Percentiles rank a stretch among this genome's conserved stretches.
phyloP scores from a whole-genome alignment of 2,113 vertebrate genomes.

The Cyprinodon brontotheroides region DNA sequence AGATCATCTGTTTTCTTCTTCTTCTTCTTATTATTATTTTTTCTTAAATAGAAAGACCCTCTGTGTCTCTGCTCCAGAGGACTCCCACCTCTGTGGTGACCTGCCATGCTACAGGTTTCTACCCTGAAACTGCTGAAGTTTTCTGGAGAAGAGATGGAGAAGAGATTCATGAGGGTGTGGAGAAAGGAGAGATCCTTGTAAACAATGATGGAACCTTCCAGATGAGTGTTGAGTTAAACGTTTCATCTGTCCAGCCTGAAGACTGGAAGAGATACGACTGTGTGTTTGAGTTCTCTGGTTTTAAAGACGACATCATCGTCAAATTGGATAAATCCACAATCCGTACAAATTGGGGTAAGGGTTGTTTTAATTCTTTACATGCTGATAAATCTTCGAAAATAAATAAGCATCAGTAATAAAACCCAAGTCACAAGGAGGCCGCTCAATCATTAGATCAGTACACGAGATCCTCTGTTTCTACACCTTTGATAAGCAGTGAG shows the following conservation, averaged over 20 bases:
- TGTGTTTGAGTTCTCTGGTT: neutral
- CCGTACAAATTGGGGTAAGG: neutral
- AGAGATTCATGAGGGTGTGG: neutral
- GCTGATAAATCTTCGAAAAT: neutral
- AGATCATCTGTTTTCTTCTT: neutral
- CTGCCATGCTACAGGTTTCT: conserved; percentile 29
- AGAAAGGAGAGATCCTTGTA: neutral
- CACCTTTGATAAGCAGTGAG: too few species aligned
- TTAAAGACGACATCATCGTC: neutral
- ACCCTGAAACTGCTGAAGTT: conserved; percentile 1
- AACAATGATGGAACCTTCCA: conserved; percentile 8
- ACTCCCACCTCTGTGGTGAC: conserved; percentile 35
- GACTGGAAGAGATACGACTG: conserved; percentile 5
- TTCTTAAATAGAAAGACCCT: neutral
- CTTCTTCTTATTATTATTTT: neutral
- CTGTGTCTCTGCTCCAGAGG: conserved; percentile 25
- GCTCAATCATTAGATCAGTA: too few species aligned
- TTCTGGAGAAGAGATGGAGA: conserved; percentile 12
- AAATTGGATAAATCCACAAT: neutral
- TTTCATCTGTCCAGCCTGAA: neutral
- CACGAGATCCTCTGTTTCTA: too few species aligned
- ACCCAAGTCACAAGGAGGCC: too few species aligned
- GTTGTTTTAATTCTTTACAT: neutral
- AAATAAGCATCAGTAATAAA: too few species aligned
- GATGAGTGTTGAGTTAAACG: neutral